Conservation (phyloP, 2,797 vertebrate genomes). For the Linurgus olivaceus region DNA sequence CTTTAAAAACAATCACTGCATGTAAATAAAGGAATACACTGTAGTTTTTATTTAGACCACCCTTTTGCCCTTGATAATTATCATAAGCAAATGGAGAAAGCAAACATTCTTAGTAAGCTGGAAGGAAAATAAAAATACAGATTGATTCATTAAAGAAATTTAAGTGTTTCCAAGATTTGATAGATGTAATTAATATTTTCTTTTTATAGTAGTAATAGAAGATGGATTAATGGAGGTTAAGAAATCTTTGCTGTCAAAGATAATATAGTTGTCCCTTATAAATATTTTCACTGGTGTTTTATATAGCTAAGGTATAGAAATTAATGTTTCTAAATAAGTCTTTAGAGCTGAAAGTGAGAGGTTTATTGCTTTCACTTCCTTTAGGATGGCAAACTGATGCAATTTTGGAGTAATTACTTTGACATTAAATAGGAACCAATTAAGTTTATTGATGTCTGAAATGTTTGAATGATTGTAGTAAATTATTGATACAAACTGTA, state of each 20-base stretch:
- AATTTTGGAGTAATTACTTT: constrained; percentile 38
- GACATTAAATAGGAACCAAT: constrained; percentile 15
- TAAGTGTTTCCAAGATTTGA: background rate
- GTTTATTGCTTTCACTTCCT: constrained; percentile 22
- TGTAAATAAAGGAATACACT: background rate
- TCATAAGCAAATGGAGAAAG: background rate
- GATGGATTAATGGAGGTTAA: background rate
- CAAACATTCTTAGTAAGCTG: background rate
- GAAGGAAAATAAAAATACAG: background rate
- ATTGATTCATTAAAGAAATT: background rate
- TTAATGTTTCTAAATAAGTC: background rate
- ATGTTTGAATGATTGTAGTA: background rate
- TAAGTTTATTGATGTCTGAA: constrained; percentile 22
- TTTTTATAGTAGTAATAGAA: background rate
- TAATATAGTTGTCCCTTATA: background rate
- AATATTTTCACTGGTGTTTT: background rate
- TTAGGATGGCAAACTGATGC: background rate
- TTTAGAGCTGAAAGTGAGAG: background rate
- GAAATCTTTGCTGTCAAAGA: background rate
- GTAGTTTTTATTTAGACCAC: background rate
- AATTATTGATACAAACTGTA: background rate
- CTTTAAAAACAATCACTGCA: background rate
- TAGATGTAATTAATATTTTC: background rate
- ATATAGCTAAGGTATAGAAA: background rate
- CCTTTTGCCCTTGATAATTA: background rate